Evolutionary conservation across 2,888 invertebrate genomes (phyloP).

Genomic region (Byasa hedistus): DNA sequence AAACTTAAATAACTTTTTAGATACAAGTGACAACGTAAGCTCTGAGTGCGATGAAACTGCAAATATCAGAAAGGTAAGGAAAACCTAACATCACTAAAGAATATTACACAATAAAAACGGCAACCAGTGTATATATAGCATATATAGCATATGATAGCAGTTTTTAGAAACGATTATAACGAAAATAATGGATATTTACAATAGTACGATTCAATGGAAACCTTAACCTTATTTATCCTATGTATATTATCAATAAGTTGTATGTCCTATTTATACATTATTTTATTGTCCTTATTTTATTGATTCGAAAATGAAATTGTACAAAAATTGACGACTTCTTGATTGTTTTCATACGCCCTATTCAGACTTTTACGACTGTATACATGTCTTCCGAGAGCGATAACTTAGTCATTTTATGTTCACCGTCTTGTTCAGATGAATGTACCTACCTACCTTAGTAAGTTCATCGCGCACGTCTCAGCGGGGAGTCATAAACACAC

Average conservation of each 20-base stretch:
- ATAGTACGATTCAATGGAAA: neutral
- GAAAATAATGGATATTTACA: no score
- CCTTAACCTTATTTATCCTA: neutral
- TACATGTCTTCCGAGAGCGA: constrained; percentile 74
- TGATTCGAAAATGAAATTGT: constrained; percentile 39
- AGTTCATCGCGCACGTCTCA: constrained; percentile 69
- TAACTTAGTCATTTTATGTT: constrained; percentile 79
- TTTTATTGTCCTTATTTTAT: constrained; percentile 25
- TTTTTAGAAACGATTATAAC: no score
- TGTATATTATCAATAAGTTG: neutral
- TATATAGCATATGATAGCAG: no score
- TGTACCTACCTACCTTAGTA: constrained; percentile 65
- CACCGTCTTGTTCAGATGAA: constrained; percentile 65
- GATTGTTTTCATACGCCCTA: constrained; percentile 72
- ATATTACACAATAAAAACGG: no score
- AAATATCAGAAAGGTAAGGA: neutral
- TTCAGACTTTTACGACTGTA: constrained; percentile 71
- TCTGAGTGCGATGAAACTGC: neutral
- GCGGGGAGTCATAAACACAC: constrained; percentile 69
- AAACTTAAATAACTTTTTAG: neutral
- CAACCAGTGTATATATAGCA: no score
- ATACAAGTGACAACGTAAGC: neutral
- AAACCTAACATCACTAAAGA: neutral
- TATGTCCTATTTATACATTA: neutral
- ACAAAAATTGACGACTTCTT: constrained; percentile 63